phyloP scores from a whole-genome alignment of 2,888 invertebrate species.

The Gymnoscelis rufifasciata region DNA sequence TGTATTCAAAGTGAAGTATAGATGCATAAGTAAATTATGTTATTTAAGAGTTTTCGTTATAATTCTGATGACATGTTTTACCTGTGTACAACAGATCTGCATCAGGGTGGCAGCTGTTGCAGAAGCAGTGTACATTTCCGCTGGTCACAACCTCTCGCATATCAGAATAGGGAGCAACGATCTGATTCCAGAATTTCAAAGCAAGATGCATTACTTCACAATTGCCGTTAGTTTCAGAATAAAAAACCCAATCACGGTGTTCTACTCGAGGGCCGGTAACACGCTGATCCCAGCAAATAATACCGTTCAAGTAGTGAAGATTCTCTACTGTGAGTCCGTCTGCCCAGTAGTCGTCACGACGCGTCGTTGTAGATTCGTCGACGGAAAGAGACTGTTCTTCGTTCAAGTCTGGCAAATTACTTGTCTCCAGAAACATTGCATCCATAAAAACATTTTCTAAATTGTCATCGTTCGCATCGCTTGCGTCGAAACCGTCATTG shows the following conservation, averaged over 20 bases:
- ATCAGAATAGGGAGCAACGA: constrained; percentile 58
- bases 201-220: constrained; percentile 63
- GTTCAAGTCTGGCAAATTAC: constrained; percentile 60
- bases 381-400: constrained; percentile 64
- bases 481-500: constrained; percentile 15
- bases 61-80: constrained; percentile 32
- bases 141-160: constrained; percentile 56
- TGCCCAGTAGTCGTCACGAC: constrained; percentile 54
- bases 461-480: constrained; percentile 44
- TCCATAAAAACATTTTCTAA: constrained; percentile 63
- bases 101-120: constrained; percentile 55
- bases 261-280: constrained; percentile 25
- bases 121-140: constrained; percentile 63
- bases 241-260: constrained; percentile 28
- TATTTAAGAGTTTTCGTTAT: neutral
- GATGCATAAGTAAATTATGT: too few species aligned
- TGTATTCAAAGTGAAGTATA: too few species aligned
- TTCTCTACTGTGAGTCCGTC: constrained; percentile 53
- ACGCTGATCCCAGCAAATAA: constrained; percentile 52
- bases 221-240: constrained; percentile 27
- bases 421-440: constrained; percentile 57
- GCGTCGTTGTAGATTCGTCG: constrained; percentile 53
- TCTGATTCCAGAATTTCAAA: constrained; percentile 61
- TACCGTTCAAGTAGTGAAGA: constrained; percentile 53
- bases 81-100: constrained; percentile 47